Percentiles rank a stretch among this genome's conserved stretches.
phyloP scores from a whole-genome alignment of 2,888 invertebrate genomes.

The Thereva nobilitata region DNA sequence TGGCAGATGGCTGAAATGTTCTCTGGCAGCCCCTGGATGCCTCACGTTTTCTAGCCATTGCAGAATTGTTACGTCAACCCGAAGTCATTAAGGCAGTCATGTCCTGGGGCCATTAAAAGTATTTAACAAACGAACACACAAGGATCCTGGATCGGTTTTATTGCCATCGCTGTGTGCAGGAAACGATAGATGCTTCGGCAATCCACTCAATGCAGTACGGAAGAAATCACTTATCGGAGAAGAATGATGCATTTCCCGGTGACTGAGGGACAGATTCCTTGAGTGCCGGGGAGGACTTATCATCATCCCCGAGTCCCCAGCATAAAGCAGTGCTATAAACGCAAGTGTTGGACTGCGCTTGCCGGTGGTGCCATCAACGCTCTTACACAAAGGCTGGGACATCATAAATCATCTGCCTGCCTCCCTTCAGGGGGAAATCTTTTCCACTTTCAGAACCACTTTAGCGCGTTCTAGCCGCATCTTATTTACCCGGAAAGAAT shows the following conservation, averaged over 20 bases:
- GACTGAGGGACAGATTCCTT: neutral
- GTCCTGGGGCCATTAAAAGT: constrained; percentile 33
- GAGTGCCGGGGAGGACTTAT: neutral
- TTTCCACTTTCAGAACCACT: constrained; percentile 23
- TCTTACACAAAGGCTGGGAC: constrained; percentile 31
- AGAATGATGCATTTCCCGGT: constrained; percentile 27
- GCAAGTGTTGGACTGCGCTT: constrained; percentile 10
- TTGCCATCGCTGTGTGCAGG: neutral
- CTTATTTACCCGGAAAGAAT: neutral
- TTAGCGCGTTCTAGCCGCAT: constrained; percentile 14
- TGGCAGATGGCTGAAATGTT: constrained; percentile 22
- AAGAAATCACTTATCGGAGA: constrained; percentile 32
- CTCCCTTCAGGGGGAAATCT: constrained; percentile 17
- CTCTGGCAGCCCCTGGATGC: constrained; percentile 7
- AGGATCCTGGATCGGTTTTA: constrained; percentile 29
- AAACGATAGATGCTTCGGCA: constrained; percentile 15
- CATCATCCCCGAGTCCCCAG: neutral
- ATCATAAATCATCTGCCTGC: constrained; percentile 31
- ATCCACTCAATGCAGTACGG: constrained; percentile 30
- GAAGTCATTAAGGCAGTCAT: constrained; percentile 14
- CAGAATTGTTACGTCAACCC: constrained; percentile 29
- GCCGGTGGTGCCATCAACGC: constrained; percentile 9
- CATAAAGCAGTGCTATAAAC: constrained; percentile 15
- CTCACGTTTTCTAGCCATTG: neutral
- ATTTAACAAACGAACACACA: constrained; percentile 23